A percentile compares a stretch with the other conserved stretches of the same genome.
Evolutionary conservation across 1,140 invertebrate species (phyloP).

Genomic region (Geopemphigus sp.): DNA sequence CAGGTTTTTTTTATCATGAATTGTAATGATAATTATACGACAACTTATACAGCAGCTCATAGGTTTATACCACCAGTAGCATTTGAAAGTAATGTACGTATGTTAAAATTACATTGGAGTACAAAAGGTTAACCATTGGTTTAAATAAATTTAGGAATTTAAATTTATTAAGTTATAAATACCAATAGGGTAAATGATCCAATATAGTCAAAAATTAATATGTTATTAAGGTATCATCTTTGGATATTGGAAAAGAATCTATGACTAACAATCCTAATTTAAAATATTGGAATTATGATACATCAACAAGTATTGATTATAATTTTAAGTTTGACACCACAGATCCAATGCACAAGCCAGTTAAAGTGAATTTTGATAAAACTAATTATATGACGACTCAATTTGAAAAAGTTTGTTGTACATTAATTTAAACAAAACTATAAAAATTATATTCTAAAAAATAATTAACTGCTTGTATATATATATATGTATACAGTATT

Average conservation of each 20-base stretch:
- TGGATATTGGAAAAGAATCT: background rate
- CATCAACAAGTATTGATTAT: background rate
- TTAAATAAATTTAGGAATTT: background rate
- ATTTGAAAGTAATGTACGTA: conserved; percentile 26
- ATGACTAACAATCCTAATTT: conserved; percentile 11
- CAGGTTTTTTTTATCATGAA: background rate
- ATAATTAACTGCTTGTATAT: background rate
- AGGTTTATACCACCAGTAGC: background rate
- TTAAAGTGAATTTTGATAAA: background rate
- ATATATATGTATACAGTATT: background rate
- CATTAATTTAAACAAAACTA: background rate
- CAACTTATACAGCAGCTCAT: conserved; percentile 17
- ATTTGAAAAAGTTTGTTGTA: conserved; percentile 12
- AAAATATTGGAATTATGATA: conserved; percentile 38
- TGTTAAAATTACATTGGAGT: background rate
- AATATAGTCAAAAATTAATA: background rate
- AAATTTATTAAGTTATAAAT: background rate
- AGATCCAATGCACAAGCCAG: conserved; percentile 5
- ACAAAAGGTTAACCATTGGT: background rate
- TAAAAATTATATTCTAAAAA: background rate
- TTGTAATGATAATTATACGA: background rate
- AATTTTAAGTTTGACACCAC: background rate
- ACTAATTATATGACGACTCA: conserved; percentile 19
- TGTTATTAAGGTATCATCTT: background rate
- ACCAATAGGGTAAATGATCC: too few relatives aligned